phyloP scores from a whole-genome alignment of 2,113 vertebrate genomes.

The Lepisosteus oculatus region DNA sequence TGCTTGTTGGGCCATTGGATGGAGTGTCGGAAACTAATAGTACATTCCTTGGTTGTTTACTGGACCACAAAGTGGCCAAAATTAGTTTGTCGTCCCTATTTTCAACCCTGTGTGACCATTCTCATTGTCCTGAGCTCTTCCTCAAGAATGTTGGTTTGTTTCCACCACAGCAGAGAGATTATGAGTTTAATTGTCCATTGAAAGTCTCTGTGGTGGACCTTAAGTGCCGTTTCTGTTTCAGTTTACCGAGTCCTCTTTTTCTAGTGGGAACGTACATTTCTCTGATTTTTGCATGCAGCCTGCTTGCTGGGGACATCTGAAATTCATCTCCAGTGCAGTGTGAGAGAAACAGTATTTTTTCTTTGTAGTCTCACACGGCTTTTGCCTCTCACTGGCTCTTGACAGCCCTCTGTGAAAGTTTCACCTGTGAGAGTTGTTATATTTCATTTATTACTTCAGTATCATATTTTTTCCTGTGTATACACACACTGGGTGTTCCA shows the following conservation, averaged over 20 bases:
- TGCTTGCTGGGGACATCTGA: neutral
- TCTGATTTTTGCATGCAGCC: neutral
- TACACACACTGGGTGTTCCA: no score
- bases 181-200: constrained; percentile 42
- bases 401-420: no score
- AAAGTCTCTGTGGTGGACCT: constrained; percentile 52
- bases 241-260: constrained; percentile 2
- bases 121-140: constrained; percentile 57
- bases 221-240: constrained; percentile 30
- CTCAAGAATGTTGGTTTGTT: constrained; percentile 61
- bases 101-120: constrained; percentile 50
- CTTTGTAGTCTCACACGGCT: no score
- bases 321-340: neutral
- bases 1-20: constrained; percentile 42
- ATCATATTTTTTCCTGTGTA: no score
- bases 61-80: constrained; percentile 57
- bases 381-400: no score
- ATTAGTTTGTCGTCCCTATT: constrained; percentile 49
- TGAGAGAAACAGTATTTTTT: no score
- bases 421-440: no score
- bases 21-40: constrained; percentile 50
- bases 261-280: no score
- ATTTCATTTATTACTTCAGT: no score
- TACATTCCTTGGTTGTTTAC: constrained; percentile 60
- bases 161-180: constrained; percentile 38